Evolutionary conservation across 2,888 invertebrate species (phyloP), one percentile per base, ranked within the genome.

Genomic region (Colletes collaris): DNA sequence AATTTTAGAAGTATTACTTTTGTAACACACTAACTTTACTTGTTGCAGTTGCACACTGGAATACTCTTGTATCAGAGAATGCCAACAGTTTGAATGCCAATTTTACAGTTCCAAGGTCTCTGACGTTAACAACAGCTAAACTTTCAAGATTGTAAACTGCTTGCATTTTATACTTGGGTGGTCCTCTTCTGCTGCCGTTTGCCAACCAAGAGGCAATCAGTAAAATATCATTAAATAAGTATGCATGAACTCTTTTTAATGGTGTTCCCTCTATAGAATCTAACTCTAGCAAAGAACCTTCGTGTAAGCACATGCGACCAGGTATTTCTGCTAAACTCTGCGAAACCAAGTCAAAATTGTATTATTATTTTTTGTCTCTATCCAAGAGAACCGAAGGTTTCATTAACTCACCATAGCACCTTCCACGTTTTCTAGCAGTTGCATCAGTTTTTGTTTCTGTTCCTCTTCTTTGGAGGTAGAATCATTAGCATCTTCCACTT

Each of bases 81-180:
- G 98, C 98, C 84, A 99, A 94, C 10, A 99, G 95, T 93, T 99
- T 99, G 90, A 99, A 98, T 4, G 98, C 98, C 93, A 98, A 96
- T 92, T 98, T 98, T 0, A 98, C 96, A 81, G 96, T 97, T 65
- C 97, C 98, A 80, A 97, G 94, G 93, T 99, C 98, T 88, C 97
- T 94, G 66, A 99, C 98, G 93, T 99, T 99, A 0, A 99, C 98
- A 40, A 99, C 97, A 35, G 98, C 99, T 87, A 99, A 94, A 92
- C 96, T 97, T 90, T 97, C 97, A 56, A 98, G 94, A 87, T 97
- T 97, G 92, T 97, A 98, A 90, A 96, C 95, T 10, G 95, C 95
- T 93, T 97, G 97, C 94, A 97, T 97, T 92, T 96, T 96, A 91
- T 97, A 98, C 89, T 97, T 95, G 90, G 96, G 96, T 64, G 97